Evolutionary conservation across 2,113 vertebrate genomes (phyloP).

Genomic region (Anser cygnoides): DNA sequence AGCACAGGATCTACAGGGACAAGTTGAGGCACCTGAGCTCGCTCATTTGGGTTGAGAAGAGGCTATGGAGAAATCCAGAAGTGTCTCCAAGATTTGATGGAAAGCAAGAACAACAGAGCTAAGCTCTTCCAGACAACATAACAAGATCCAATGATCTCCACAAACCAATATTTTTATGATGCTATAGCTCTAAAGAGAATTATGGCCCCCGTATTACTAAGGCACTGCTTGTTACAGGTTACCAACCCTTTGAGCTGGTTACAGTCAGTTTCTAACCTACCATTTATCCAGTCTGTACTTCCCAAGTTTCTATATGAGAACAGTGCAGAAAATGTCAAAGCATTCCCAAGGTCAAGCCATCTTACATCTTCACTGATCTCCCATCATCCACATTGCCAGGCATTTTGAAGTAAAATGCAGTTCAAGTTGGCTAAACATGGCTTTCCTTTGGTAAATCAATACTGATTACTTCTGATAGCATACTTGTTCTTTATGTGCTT

Average conservation of each 20-base stretch:
- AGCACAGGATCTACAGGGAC: accelerated
- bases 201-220: accelerated
- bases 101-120: not conserved
- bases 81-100: not conserved
- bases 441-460: not conserved
- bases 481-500: not conserved
- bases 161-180: not conserved
- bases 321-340: not conserved
- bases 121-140: not conserved
- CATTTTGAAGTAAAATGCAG: not conserved
- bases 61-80: not conserved
- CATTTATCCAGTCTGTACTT: not conserved
- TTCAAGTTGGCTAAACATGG: not conserved
- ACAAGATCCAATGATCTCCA: not conserved
- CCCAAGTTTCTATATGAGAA: not conserved
- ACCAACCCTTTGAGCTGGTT: not conserved
- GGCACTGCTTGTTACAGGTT: not conserved
- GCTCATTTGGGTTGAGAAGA: not conserved
- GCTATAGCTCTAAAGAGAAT: not conserved
- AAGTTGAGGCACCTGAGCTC: not conserved
- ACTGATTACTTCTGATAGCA: not conserved
- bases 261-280: not conserved
- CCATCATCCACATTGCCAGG: not conserved
- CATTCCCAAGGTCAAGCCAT: not conserved
- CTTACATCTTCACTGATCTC: not conserved